These are phyloP conservation scores for Picathartes gymnocephalus DNA, from an alignment of 2,113 vertebrate genomes.

Conservation along the genomic window DNA sequence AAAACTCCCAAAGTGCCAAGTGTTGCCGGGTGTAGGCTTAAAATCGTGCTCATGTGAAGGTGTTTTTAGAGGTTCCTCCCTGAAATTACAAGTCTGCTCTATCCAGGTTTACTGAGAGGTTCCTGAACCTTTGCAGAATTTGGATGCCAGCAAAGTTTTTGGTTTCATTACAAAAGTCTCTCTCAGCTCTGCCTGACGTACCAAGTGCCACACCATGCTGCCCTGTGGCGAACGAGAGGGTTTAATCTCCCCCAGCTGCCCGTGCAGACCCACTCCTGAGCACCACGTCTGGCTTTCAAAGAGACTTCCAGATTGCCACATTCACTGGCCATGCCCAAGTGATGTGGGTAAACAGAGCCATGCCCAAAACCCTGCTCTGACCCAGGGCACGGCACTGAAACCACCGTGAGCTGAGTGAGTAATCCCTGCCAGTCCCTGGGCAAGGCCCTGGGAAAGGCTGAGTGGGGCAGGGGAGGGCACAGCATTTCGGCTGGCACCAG, in stretches of 20 bases:
- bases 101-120: conserved; percentile 5
- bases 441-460: neutral
- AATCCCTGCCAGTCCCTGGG: neutral
- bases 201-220: neutral
- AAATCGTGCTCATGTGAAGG: neutral
- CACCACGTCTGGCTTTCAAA: neutral
- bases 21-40: neutral
- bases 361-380: neutral
- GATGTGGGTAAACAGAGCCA: neutral
- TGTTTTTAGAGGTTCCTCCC: neutral
- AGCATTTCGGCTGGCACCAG: neutral
- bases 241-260: neutral
- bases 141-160: neutral
- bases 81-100: conserved; percentile 5
- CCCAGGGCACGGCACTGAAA: fast-evolving
- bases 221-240: neutral
- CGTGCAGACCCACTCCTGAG: neutral
- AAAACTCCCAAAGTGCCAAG: conserved; percentile 29
- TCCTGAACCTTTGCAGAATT: neutral
- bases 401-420: neutral
- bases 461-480: neutral
- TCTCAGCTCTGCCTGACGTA: neutral
- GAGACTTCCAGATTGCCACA: neutral
- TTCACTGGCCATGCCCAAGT: neutral
- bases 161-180: neutral